Conservation (phyloP, 1,140 invertebrate genomes). For the Euschistus heros region DNA sequence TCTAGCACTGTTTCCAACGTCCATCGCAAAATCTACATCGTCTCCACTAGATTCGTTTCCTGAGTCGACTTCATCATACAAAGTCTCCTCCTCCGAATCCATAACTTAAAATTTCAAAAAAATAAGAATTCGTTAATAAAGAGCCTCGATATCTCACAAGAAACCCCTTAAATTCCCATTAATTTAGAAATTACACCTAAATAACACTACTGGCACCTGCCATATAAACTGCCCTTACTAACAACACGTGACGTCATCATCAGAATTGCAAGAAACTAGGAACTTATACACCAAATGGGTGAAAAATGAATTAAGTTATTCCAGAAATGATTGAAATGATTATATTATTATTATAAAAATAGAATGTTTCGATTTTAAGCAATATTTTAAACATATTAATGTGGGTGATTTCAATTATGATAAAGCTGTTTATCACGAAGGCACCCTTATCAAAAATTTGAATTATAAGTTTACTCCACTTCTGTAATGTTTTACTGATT, state of each 20-base stretch:
- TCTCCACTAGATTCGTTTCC: slow-evolving; percentile 84
- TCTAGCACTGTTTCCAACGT: slow-evolving; percentile 60
- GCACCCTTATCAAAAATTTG: no score
- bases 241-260: slow-evolving; percentile 16
- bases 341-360: no score
- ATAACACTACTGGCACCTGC: slow-evolving; percentile 13
- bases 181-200: slow-evolving; percentile 2
- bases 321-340: no score
- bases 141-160: not conserved
- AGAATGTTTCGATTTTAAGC: no score
- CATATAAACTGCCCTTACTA: slow-evolving; percentile 12
- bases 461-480: no score
- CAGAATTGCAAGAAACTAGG: slow-evolving; percentile 31
- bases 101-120: slow-evolving; percentile 38
- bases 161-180: not conserved
- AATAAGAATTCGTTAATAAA: no score
- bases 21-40: slow-evolving; percentile 85
- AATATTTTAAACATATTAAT: no score
- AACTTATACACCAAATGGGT: slow-evolving; percentile 29
- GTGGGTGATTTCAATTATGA: no score
- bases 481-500: no score
- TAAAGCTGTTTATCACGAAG: no score
- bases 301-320: no score
- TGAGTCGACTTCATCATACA: slow-evolving; percentile 77
- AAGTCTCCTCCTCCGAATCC: slow-evolving; percentile 84